phyloP scores from a whole-genome alignment of 2,113 vertebrate genomes.

The Microtus pennsylvanicus region DNA sequence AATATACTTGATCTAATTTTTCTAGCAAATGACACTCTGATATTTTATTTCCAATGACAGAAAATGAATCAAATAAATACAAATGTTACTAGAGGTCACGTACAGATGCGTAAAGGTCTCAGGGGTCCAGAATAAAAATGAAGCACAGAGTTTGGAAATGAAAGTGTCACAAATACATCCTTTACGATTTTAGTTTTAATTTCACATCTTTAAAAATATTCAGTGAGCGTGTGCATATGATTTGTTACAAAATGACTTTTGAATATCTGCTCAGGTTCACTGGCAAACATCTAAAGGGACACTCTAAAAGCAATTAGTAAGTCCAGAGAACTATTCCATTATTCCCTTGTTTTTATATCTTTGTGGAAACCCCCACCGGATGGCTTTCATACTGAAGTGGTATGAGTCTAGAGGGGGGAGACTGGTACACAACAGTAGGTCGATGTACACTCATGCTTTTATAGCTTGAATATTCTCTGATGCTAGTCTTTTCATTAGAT shows the following conservation, averaged over 20 bases:
- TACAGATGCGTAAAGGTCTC: not conserved
- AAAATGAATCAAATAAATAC: slow-evolving; percentile 31
- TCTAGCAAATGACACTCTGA: not conserved
- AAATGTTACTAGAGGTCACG: not conserved
- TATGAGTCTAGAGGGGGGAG: not conserved
- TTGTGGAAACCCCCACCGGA: not conserved
- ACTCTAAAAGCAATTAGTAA: not conserved
- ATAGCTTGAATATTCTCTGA: not conserved
- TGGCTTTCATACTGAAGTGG: not conserved
- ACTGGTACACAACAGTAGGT: not conserved
- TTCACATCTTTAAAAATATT: slow-evolving; percentile 4
- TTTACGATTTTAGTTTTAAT: not conserved
- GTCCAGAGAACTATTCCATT: not conserved
- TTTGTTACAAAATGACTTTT: not conserved
- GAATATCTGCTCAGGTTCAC: slow-evolving; percentile 1
- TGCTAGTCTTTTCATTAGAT: not conserved
- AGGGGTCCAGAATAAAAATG: slow-evolving; percentile 11
- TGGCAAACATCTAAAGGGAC: slow-evolving; percentile 6
- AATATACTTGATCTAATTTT: not conserved
- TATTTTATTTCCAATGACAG: not conserved
- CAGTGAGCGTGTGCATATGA: not conserved
- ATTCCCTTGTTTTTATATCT: not conserved
- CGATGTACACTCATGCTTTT: not conserved
- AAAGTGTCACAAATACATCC: not conserved
- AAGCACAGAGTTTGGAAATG: not conserved